Evolutionary conservation across 2,888 invertebrate genomes (phyloP).

Genomic region (Phoenoteleia sp.): DNA sequence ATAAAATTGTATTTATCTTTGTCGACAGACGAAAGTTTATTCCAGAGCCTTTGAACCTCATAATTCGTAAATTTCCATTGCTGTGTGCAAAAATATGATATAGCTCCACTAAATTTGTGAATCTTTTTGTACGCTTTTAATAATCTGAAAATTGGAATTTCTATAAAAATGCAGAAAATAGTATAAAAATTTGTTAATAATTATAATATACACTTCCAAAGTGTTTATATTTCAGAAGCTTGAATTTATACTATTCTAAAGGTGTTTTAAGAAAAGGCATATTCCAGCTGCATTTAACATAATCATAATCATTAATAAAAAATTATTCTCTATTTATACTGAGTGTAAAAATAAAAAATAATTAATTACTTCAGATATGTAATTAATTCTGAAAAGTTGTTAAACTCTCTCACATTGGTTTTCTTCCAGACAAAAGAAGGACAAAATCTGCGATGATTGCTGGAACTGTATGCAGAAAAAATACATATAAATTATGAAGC

Average conservation of each 20-base stretch:
- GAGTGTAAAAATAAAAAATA: neutral
- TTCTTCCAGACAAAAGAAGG: conserved; percentile 87
- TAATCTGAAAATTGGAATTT: conserved; percentile 90
- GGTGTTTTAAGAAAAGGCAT: no score
- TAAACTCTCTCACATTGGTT: conserved; percentile 90
- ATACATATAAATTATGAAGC: conserved; percentile 87
- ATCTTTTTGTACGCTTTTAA: conserved; percentile 91
- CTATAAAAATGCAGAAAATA: no score
- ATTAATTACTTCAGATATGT: no score
- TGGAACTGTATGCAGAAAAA: conserved; percentile 89
- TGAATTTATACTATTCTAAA: no score
- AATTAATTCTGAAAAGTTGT: no score
- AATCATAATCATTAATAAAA: no score
- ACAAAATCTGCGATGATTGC: conserved; percentile 88
- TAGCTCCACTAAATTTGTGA: conserved; percentile 90
- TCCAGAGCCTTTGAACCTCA: conserved; percentile 89
- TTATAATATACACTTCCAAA: no score
- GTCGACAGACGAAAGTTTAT: conserved; percentile 88
- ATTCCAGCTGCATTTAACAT: no score
- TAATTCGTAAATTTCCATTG: conserved; percentile 91
- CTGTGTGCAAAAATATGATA: conserved; percentile 92
- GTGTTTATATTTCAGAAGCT: no score
- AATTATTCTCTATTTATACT: no score
- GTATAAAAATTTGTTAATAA: no score
- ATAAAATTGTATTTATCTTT: conserved; percentile 91